Evolutionary conservation across 2,888 invertebrate species (phyloP).

Genomic region (Tolmerus cingulatus): DNA sequence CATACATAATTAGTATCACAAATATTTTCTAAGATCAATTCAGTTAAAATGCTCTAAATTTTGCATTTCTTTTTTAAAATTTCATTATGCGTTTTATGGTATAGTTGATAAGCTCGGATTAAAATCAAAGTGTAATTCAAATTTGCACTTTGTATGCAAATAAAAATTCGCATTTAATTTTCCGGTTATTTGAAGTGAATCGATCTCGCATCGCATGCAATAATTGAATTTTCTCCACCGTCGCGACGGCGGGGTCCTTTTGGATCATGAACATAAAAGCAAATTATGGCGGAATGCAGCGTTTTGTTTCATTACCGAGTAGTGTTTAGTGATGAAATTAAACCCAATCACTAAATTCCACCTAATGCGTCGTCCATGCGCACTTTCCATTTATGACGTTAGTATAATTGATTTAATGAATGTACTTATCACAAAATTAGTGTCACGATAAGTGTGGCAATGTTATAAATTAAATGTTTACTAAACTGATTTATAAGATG

Average conservation of each 20-base stretch:
- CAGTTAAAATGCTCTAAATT: no score
- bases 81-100: no score
- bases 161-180: background rate
- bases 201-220: background rate
- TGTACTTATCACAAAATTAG: slow-evolving; percentile 53
- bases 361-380: background rate
- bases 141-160: background rate
- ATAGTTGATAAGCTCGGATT: background rate
- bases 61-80: background rate
- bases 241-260: background rate
- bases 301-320: background rate
- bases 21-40: no score
- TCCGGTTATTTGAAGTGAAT: background rate
- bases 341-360: background rate
- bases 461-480: slow-evolving; percentile 45
- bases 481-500: slow-evolving; percentile 44
- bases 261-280: background rate
- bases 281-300: slow-evolving; percentile 5
- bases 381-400: slow-evolving; percentile 11
- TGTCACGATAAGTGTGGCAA: slow-evolving; percentile 50
- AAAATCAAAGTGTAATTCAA: background rate
- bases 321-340: background rate
- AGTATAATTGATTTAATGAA: slow-evolving; percentile 52
- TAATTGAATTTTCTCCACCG: background rate
- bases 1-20: no score